Evolutionary conservation across 2,888 invertebrate species (phyloP).

Genomic region (Coremacera marginata): DNA sequence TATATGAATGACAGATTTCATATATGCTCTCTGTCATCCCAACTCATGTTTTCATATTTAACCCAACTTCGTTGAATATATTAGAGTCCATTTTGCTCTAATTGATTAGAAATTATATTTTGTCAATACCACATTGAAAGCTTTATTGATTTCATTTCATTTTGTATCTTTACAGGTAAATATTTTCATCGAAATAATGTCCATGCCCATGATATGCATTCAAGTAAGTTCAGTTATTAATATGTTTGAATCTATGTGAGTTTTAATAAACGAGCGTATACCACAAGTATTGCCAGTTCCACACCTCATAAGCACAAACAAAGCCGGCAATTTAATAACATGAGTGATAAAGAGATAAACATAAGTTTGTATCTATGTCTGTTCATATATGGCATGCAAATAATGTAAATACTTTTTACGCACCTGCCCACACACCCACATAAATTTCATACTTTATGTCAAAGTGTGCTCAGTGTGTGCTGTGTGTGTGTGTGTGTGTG

Average conservation of each 20-base stretch:
- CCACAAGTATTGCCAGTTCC: not conserved
- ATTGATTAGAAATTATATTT: not conserved
- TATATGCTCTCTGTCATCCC: no score
- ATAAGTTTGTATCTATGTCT: not conserved
- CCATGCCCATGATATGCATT: not conserved
- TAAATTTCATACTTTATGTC: slow-evolving; percentile 9
- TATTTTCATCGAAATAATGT: not conserved
- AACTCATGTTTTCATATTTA: no score
- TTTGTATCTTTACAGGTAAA: not conserved
- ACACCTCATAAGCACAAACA: not conserved
- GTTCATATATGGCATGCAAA: not conserved
- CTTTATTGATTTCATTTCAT: not conserved
- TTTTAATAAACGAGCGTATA: not conserved
- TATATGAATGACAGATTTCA: no score
- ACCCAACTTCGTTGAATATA: no score
- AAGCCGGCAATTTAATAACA: not conserved
- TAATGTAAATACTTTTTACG: not conserved
- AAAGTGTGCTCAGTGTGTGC: not conserved
- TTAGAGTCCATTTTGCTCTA: slow-evolving; percentile 1
- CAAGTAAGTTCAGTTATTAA: not conserved
- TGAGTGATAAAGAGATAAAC: slow-evolving; percentile 12
- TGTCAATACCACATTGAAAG: not conserved
- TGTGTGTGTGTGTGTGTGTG: no score
- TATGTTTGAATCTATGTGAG: not conserved
- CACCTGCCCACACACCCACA: slow-evolving; percentile 3